Percentiles rank a stretch among this genome's conserved stretches.
phyloP scores from a whole-genome alignment of 2,113 vertebrate genomes.

The Apodemus speciosus region DNA sequence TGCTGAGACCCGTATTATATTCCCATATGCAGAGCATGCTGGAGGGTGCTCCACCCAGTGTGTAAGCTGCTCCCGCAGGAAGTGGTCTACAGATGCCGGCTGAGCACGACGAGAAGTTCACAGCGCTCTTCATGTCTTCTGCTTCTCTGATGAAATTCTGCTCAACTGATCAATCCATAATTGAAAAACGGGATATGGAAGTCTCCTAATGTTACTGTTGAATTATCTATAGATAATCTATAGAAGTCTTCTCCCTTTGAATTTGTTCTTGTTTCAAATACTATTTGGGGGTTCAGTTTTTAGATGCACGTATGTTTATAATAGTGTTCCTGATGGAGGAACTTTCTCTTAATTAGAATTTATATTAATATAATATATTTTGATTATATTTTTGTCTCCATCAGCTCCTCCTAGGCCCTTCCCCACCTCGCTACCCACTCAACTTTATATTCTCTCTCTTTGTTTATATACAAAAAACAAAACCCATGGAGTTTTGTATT shows the following conservation, averaged over 20 bases:
- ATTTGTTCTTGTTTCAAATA: background rate
- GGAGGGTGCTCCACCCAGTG: background rate
- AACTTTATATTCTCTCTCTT: background rate
- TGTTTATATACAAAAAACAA: background rate
- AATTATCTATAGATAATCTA: background rate
- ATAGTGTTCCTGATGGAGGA: conserved; percentile 3
- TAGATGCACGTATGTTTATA: background rate
- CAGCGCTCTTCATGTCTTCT: background rate
- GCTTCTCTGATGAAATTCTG: conserved; percentile 6
- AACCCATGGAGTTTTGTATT: background rate
- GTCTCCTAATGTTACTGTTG: conserved; percentile 1
- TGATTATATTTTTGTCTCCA: background rate
- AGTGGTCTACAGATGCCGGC: background rate
- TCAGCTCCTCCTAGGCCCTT: background rate
- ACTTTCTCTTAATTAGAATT: background rate
- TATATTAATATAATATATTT: background rate
- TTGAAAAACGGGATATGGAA: background rate
- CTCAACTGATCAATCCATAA: background rate
- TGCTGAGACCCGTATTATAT: background rate
- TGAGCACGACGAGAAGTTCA: background rate
- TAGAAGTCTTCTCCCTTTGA: background rate
- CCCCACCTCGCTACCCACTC: background rate
- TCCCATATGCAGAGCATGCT: background rate
- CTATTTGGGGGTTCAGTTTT: conserved; percentile 1
- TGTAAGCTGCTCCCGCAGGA: background rate